Evolutionary conservation across 2,113 vertebrate species (phyloP), one percentile per base, ranked within the genome.

Genomic region (Hemichromis elongatus): DNA sequence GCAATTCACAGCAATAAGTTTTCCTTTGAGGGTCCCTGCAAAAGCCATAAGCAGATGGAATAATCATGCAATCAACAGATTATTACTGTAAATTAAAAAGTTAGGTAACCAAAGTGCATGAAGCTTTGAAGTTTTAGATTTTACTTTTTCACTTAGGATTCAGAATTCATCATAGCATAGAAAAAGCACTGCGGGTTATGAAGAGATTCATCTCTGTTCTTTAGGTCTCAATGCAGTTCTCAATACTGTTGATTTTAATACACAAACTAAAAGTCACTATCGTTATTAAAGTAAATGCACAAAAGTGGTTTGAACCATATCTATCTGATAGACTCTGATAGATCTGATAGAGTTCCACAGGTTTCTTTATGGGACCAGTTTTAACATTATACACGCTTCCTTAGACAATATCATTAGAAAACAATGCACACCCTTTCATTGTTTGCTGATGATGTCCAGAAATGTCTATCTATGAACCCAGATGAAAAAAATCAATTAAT

Each of bases 11-110:
- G 56, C 6, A 9, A 37, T n/a, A 68, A 40, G 80, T 35, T 86
- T n/a, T 18, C 61, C 77, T 47, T 77, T 59, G 84, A 70, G 80
- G 16, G 82, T 80, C 81, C 66, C 35, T 37, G 24, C 33, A 54
- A 61, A 73, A 35, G 13, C 12, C 79, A 77, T 33, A 75, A 81
- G 55, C 70, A 2, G 18, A 6, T 24, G 13, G 21, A 66, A 50
- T 84, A 89, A 89, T 90, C 82, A 89, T 1, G n/a, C 78, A 89
- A 86, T 89, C 78, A 82, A 33, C 47, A 52, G 59, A 82, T 66
- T 42, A 42, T 54, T 30, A 12, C 55, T 33, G 61, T 68, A 47
- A 66, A 66, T 59, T 66, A 33, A 14, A 33, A 83, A 53, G 33
- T 40, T 21, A 40, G n/a, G 2, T 75, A 33, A 50, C 6, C 70